These are phyloP conservation scores for Cyprinus carpio DNA, from an alignment of 2,113 vertebrate genomes.

Conservation along the genomic window DNA sequence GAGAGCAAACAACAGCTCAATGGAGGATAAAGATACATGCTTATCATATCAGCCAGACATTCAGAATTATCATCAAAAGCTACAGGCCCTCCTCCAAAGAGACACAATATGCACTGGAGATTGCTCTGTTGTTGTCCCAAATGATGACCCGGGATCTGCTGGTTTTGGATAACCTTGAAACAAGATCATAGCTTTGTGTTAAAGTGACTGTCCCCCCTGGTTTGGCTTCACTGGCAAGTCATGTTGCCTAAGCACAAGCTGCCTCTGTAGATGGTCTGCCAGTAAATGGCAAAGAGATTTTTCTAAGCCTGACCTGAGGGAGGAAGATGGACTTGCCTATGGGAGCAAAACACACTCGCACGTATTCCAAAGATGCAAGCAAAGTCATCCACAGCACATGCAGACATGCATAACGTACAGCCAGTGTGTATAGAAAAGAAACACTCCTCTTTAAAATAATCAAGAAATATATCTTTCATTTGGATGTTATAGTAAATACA, in stretches of 20 bases:
- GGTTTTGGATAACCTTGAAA: slow-evolving; percentile 10
- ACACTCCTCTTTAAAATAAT: too few relatives aligned
- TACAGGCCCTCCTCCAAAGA: slow-evolving; percentile 3
- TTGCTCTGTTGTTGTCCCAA: not conserved
- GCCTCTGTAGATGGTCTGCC: slow-evolving; percentile 27
- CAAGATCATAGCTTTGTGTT: slow-evolving; percentile 27
- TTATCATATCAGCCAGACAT: slow-evolving; percentile 18
- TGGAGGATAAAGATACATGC: not conserved
- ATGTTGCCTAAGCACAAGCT: slow-evolving; percentile 42
- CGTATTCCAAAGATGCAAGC: slow-evolving; percentile 10
- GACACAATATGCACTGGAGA: not conserved
- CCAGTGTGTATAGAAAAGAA: too few relatives aligned
- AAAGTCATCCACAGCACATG: slow-evolving; percentile 9
- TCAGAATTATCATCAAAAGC: slow-evolving; percentile 1
- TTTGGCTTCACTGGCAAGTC: slow-evolving; percentile 27
- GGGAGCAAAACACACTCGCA: slow-evolving; percentile 48
- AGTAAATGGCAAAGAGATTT: slow-evolving; percentile 25
- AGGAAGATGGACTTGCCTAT: slow-evolving; percentile 68
- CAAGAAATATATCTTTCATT: too few relatives aligned
- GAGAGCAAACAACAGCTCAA: slow-evolving; percentile 1
- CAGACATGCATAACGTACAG: not conserved
- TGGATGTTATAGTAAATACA: too few relatives aligned
- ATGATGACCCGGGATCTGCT: not conserved
- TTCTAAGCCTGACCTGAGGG: slow-evolving; percentile 58
- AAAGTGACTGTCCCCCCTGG: not conserved